Conservation (phyloP, 2,797 vertebrate species). For the Halcyon badia region DNA sequence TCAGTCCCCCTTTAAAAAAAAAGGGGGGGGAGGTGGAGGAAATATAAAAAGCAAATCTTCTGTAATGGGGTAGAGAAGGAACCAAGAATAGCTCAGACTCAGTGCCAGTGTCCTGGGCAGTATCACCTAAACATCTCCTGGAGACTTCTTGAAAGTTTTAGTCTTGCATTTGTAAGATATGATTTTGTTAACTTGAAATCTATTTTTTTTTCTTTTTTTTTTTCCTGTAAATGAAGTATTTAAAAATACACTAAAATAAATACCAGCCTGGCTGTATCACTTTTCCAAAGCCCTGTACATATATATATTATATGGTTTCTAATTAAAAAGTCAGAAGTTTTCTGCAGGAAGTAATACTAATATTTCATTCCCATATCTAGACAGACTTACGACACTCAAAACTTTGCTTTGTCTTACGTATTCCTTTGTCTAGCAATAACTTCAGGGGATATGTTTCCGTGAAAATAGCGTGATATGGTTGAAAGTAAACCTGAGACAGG, state of each 20-base stretch:
- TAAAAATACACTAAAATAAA: background rate
- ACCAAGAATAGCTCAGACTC: background rate
- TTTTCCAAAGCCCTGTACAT: background rate
- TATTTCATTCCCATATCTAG: background rate
- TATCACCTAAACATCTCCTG: background rate
- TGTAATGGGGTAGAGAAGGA: background rate
- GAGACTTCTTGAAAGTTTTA: background rate
- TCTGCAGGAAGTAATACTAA: background rate
- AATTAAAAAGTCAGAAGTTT: background rate
- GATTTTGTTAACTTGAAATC: background rate
- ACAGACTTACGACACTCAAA: background rate
- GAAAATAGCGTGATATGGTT: background rate
- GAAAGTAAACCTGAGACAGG: background rate
- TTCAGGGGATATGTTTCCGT: background rate
- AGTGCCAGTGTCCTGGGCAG: background rate
- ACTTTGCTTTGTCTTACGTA: background rate
- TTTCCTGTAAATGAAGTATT: background rate
- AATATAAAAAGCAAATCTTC: background rate
- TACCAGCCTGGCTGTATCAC: background rate
- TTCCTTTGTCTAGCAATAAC: background rate
- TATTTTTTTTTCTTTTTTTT: background rate
- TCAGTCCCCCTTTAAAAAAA: background rate
- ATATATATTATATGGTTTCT: background rate
- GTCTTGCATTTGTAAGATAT: background rate
- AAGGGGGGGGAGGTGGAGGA: rapidly evolving